These are phyloP conservation scores for Channa maculata DNA, from an alignment of 2,113 vertebrate species.

Conservation along the genomic window DNA sequence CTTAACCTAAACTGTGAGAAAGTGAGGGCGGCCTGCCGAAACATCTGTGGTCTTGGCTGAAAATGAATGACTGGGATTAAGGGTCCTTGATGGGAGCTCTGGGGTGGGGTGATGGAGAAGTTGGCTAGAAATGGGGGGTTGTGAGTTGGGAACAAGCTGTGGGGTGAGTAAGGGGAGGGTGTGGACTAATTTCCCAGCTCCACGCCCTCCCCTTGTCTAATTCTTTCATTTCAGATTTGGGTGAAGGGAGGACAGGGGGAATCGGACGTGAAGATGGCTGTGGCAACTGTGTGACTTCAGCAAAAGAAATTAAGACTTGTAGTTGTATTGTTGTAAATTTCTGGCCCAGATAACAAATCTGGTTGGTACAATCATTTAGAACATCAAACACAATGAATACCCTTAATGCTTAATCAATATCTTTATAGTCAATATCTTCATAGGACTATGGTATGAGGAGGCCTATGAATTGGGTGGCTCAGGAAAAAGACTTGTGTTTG, in stretches of 20 bases:
- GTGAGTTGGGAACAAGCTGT: conserved; percentile 32
- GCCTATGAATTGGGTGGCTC: conserved; percentile 26
- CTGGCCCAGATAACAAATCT: conserved; percentile 13
- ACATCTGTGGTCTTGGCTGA: conserved; percentile 71
- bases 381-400: conserved; percentile 31
- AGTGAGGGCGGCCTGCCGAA: conserved; percentile 39
- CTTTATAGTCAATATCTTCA: conserved; percentile 12
- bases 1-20: conserved; percentile 56
- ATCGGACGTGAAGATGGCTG: neutral
- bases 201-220: too few species aligned
- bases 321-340: neutral
- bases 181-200: neutral
- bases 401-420: conserved; percentile 43
- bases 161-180: conserved; percentile 38
- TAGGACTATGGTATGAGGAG: conserved; percentile 25
- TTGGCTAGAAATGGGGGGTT: conserved; percentile 23
- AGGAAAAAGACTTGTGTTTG: conserved; percentile 8
- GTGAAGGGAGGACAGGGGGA: conserved; percentile 16
- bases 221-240: neutral
- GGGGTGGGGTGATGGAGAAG: conserved; percentile 39
- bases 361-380: conserved; percentile 15
- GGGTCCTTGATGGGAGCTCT: conserved; percentile 38
- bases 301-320: neutral
- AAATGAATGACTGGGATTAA: conserved; percentile 68
- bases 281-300: neutral